Base-by-base conservation (phyloP, 2,888 invertebrate species). In the Melieria omissa region DNA sequence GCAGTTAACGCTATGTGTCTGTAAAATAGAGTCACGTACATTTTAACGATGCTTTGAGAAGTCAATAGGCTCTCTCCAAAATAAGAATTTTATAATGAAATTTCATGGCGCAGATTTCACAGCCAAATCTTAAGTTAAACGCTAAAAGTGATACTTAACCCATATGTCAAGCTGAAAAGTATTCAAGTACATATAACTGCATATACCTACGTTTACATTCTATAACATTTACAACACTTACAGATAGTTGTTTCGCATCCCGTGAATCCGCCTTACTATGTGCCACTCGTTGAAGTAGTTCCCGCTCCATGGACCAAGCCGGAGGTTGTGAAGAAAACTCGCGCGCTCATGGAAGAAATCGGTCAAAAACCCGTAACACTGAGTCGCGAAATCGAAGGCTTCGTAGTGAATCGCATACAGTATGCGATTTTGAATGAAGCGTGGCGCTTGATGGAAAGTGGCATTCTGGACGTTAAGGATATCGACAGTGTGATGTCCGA, bases 241-340 rank as follows among this genome's bases (percentile, higher is more conserved):
- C n/a, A 86, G 86, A 75, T 85, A 14, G 71, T 87, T 42, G 95
- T 97, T 12, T 94, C 95, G 0, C 98, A 98, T 88, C 98, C 98
- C 86, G 95, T 97, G 3, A 98, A 98, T 86, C 98, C 98, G 5
- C 98, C 98, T 0, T 98, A 98, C 86, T 98, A 96, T 85, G 95
- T 97, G 42, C 97, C 97, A 0, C 88, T 98, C 60, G 96, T 97
- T 0, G 98, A 99, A 88, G 89, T 99, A 12, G 95, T 98, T 0
- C 98, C 98, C 0, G 95, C 97, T 0, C 95, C 96, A 5, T 97
- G 96, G 96, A 98, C 98, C 0, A 91, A 92, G 66, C 89, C 92
- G 0, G 92, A 93, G 74, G 91, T 95, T 9, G 90, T 93, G 0
- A 88, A 88, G 61, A 92, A 91, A 84, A 94, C 96, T 0, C 90